These are phyloP conservation scores for Meandrusa payeni DNA, from an alignment of 2,888 invertebrate genomes.

Conservation along the genomic window DNA sequence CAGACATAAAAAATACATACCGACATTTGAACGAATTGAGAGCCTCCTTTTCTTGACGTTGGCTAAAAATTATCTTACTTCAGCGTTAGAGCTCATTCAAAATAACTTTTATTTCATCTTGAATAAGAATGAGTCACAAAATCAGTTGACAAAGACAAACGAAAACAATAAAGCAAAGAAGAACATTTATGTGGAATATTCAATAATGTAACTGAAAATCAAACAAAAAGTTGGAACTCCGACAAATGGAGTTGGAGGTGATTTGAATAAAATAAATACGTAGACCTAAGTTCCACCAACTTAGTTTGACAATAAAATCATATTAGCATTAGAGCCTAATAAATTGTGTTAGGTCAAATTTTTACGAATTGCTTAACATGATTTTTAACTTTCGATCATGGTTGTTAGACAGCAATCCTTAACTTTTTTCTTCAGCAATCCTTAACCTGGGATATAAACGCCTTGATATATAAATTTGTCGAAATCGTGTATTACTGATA, in stretches of 20 bases:
- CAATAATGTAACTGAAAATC: slow-evolving; percentile 22
- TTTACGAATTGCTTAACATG: no score
- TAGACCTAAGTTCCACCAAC: not conserved
- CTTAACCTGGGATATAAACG: no score
- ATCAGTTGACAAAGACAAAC: slow-evolving; percentile 12
- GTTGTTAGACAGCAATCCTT: no score
- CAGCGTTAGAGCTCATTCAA: not conserved
- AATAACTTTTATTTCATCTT: not conserved
- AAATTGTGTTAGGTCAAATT: no score
- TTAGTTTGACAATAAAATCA: slow-evolving; percentile 7
- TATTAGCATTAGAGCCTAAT: not conserved
- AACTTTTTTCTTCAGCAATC: no score
- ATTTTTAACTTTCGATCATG: no score
- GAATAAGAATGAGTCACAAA: slow-evolving; percentile 5
- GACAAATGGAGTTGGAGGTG: slow-evolving; percentile 10
- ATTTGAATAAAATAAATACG: slow-evolving; percentile 17
- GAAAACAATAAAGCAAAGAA: slow-evolving; percentile 17
- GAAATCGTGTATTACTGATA: no score
- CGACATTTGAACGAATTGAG: no score
- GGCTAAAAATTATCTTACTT: no score
- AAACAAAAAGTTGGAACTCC: slow-evolving; percentile 16
- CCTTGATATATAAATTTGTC: no score
- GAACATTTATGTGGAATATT: slow-evolving; percentile 23
- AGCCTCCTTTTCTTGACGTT: no score
- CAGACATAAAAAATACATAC: no score